phyloP scores from a whole-genome alignment of 2,888 invertebrate species.

The Gibbula magus region DNA sequence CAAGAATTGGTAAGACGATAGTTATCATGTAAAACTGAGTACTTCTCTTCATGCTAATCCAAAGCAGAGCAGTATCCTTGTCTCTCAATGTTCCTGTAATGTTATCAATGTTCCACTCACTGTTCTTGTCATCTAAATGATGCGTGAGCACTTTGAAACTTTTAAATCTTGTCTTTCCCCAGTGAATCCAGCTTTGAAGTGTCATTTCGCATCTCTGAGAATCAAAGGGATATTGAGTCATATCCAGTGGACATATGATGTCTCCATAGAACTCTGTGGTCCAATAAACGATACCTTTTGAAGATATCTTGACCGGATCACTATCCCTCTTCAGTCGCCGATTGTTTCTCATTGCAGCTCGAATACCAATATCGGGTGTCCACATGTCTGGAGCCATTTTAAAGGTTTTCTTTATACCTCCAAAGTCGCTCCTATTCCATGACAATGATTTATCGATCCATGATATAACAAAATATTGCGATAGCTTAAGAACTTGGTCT shows the following conservation, averaged over 20 bases:
- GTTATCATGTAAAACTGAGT: neutral
- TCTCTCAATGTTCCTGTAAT: neutral
- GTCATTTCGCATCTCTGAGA: neutral
- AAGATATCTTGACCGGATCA: neutral
- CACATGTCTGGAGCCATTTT: neutral
- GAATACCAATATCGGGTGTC: neutral
- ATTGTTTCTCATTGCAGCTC: neutral
- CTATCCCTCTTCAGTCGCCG: neutral
- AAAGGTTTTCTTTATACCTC: too few relatives aligned
- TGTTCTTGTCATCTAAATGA: too few relatives aligned
- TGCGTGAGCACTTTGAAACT: too few relatives aligned
- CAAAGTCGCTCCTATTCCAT: neutral
- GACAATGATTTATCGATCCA: neutral
- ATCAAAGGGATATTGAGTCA: neutral
- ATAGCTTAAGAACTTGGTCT: neutral
- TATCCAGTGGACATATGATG: neutral
- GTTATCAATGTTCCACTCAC: neutral
- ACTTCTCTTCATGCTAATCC: neutral
- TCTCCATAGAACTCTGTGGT: neutral
- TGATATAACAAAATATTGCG: neutral
- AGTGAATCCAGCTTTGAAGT: neutral
- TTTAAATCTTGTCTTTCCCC: neutral
- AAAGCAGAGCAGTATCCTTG: neutral
- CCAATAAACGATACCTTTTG: neutral
- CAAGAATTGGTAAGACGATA: neutral